Conservation (phyloP, 2,113 vertebrate species). For the Lethenteron camtschaticum region DNA sequence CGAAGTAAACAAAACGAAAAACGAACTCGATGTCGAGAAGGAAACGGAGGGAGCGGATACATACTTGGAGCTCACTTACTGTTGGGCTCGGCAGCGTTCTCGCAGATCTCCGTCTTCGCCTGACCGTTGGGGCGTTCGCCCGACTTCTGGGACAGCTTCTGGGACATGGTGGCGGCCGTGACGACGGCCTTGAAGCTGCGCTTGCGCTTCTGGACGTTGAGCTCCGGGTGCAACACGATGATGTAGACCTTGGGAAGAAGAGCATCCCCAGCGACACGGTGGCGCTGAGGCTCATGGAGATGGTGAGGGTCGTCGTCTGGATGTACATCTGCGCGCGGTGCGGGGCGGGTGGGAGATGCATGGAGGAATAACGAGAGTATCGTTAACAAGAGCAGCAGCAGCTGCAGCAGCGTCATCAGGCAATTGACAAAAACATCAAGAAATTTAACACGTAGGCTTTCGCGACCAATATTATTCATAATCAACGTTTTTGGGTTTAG, state of each 20-base stretch:
- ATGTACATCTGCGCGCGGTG: conserved; percentile 51
- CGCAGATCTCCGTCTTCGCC: conserved; percentile 80
- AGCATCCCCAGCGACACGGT: conserved; percentile 90
- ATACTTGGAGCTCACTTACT: conserved; percentile 22
- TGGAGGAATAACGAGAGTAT: no score
- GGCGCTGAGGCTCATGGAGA: conserved; percentile 83
- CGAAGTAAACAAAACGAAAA: no score
- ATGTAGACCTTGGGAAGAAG: conserved; percentile 92
- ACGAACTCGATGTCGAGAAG: no score
- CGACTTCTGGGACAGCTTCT: conserved; percentile 84
- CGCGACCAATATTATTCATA: no score
- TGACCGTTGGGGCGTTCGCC: conserved; percentile 70
- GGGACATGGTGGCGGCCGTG: conserved; percentile 82
- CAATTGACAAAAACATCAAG: no score
- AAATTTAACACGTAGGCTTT: no score
- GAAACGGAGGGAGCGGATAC: no score
- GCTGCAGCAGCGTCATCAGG: no score
- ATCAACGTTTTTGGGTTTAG: no score
- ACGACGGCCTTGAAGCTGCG: conserved; percentile 85
- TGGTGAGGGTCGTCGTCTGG: conserved; percentile 81
- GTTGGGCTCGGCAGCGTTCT: conserved; percentile 58
- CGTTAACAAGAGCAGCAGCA: no score
- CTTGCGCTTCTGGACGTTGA: conserved; percentile 87
- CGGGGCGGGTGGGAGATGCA: no score
- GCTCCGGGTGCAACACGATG: conserved; percentile 85